Conservation (phyloP, 2,797 vertebrate genomes). For the Acestrorhynchus altus region DNA sequence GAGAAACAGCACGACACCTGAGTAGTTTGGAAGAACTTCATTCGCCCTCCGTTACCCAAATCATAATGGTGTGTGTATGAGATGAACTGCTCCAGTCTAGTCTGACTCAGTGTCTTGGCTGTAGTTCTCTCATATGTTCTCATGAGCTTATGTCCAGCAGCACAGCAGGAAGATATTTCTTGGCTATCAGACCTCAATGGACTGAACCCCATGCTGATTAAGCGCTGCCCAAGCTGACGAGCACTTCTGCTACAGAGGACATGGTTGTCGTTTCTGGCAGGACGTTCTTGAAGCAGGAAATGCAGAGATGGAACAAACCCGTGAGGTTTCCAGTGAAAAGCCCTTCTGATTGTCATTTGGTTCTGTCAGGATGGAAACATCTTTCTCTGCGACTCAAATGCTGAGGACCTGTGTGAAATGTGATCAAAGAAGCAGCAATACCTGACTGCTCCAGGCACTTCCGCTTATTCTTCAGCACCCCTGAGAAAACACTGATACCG, state of each 20-base stretch:
- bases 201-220: conserved; percentile 55
- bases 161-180: conserved; percentile 30
- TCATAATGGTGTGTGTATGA: not conserved
- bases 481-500: conserved; percentile 63
- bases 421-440: conserved; percentile 58
- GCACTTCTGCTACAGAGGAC: not conserved
- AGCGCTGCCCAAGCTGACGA: conserved; percentile 41
- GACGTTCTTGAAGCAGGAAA: not conserved
- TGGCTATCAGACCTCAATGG: conserved; percentile 58
- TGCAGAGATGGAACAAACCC: not conserved
- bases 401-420: not conserved
- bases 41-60: not conserved
- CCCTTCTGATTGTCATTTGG: not conserved
- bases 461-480: conserved; percentile 64
- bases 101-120: not conserved
- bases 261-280: conserved; percentile 4
- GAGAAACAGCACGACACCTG: not conserved
- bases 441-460: conserved; percentile 66
- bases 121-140: too few species aligned
- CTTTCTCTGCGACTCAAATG: conserved; percentile 69
- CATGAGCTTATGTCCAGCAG: not conserved
- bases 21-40: not conserved
- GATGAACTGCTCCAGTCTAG: too few species aligned
- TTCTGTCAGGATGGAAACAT: conserved; percentile 69
- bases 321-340: too few species aligned